These are phyloP conservation scores for Karalla daura DNA, from an alignment of 2,797 vertebrate genomes.

Conservation along the genomic window DNA sequence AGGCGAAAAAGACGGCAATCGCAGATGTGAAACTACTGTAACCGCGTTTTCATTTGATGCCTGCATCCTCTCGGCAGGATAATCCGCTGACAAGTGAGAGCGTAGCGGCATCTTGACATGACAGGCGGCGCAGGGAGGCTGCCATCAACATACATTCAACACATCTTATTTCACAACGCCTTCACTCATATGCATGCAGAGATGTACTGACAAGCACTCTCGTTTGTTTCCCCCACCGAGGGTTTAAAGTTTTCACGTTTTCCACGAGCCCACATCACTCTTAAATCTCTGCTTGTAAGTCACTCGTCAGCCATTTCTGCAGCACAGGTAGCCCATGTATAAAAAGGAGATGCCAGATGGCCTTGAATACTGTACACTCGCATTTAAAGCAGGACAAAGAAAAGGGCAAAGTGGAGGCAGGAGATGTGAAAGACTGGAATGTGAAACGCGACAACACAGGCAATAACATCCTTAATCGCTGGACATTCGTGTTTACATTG, in stretches of 20 bases:
- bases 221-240: background rate
- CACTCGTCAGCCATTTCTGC: background rate
- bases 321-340: background rate
- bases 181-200: background rate
- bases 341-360: background rate
- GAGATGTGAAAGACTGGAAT: slow-evolving; percentile 17
- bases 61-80: background rate
- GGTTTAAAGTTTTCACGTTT: background rate
- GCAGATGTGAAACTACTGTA: background rate
- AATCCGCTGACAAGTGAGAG: background rate
- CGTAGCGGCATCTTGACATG: slow-evolving; percentile 6
- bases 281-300: background rate
- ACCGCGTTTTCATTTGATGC: background rate
- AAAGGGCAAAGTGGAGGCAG: slow-evolving; percentile 1
- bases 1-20: slow-evolving; percentile 3
- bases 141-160: background rate
- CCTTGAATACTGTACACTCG: background rate
- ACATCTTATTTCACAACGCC: background rate
- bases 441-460: background rate
- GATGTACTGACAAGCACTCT: background rate
- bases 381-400: slow-evolving; percentile 4
- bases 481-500: background rate
- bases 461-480: background rate
- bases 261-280: background rate
- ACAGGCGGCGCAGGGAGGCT: background rate